phyloP scores from a whole-genome alignment of 2,888 invertebrate genomes.

The Dioctria linearis region DNA sequence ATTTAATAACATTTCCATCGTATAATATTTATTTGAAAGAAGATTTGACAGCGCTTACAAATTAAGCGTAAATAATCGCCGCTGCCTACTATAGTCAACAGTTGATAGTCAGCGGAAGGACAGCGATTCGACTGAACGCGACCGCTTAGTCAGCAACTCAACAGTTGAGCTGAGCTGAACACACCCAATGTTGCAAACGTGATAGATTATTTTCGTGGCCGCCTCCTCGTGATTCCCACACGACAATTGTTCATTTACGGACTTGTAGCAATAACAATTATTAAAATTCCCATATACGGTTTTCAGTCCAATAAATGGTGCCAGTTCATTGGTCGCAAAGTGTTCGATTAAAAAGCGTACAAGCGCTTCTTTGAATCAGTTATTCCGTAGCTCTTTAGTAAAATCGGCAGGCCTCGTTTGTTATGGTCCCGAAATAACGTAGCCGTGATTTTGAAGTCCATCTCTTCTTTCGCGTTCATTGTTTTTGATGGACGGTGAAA shows the following conservation, averaged over 20 bases:
- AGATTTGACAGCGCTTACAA: no score
- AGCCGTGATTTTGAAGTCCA: conserved; percentile 5
- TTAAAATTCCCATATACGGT: conserved; percentile 31
- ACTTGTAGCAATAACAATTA: conserved; percentile 21
- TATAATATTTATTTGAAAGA: no score
- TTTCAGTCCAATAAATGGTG: conserved; percentile 15
- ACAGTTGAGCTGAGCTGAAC: no score
- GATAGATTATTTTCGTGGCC: conserved; percentile 60
- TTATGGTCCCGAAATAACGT: conserved; percentile 18
- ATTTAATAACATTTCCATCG: no score
- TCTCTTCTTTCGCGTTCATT: conserved; percentile 29
- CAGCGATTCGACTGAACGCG: no score
- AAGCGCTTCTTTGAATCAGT: conserved; percentile 49
- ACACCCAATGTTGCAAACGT: conserved; percentile 62
- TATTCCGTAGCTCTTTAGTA: conserved; percentile 50
- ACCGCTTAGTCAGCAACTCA: no score
- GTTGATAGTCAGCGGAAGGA: no score
- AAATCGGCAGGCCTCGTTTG: conserved; percentile 37
- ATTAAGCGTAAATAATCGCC: no score
- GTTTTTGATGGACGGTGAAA: conserved; percentile 55
- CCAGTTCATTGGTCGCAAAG: conserved; percentile 41
- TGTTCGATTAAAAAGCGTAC: conserved; percentile 43
- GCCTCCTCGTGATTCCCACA: conserved; percentile 58
- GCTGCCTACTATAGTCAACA: no score
- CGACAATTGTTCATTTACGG: background rate